A percentile compares a stretch with the other conserved stretches of the same genome.
Conservation (phyloP, 2,797 vertebrate genomes). For the Rallus crepitans region DNA sequence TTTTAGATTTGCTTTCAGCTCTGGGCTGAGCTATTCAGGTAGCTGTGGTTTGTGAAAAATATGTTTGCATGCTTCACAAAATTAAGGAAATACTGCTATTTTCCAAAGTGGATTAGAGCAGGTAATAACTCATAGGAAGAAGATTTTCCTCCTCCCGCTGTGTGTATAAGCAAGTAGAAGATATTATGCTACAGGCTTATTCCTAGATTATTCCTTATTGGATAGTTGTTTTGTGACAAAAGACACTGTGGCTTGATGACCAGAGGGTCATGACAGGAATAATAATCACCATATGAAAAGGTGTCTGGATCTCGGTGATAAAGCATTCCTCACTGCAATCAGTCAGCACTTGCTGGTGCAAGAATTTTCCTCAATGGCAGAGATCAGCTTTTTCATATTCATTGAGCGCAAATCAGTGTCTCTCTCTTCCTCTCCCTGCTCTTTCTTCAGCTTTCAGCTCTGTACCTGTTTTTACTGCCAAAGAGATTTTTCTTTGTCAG, state of each 20-base stretch:
- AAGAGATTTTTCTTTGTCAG: constrained; percentile 29
- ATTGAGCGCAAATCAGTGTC: constrained; percentile 45
- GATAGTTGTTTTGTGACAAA: constrained; percentile 59
- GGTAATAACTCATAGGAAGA: constrained; percentile 46
- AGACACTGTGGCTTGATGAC: constrained; percentile 59
- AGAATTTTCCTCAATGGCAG: constrained; percentile 60
- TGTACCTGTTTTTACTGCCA: background rate
- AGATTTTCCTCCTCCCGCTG: constrained; percentile 26
- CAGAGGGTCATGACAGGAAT: constrained; percentile 61
- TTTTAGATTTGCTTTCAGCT: constrained; percentile 36
- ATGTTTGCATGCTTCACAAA: constrained; percentile 30
- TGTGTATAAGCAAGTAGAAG: constrained; percentile 49
- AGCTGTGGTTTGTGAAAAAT: constrained; percentile 31
- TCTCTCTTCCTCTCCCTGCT: background rate
- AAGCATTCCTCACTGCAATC: constrained; percentile 49
- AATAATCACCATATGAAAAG: constrained; percentile 63
- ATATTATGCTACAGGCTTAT: constrained; percentile 63
- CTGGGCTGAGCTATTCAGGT: background rate
- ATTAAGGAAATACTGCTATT: constrained; percentile 56
- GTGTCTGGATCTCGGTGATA: constrained; percentile 55
- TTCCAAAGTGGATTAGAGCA: constrained; percentile 57
- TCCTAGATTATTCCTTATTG: constrained; percentile 51
- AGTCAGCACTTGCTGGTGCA: constrained; percentile 51
- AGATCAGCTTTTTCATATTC: constrained; percentile 64
- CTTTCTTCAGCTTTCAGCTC: constrained; percentile 17